phyloP scores from a whole-genome alignment of 2,113 vertebrate species.

The Prunella himalayana region DNA sequence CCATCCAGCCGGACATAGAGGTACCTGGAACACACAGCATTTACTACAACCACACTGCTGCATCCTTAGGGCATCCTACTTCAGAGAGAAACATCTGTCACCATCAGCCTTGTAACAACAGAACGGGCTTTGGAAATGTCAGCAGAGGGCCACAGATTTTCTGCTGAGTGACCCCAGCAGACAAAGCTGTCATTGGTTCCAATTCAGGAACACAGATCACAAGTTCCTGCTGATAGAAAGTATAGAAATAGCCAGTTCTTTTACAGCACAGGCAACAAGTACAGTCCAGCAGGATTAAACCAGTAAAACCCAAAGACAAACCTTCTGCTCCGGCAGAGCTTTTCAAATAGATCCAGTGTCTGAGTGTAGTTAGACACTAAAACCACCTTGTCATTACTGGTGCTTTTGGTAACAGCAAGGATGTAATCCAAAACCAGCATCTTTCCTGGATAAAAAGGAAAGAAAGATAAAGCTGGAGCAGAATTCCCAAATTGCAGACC shows the following conservation, averaged over 20 bases:
- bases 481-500: not conserved
- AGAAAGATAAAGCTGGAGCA: not conserved
- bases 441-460: constrained; percentile 77
- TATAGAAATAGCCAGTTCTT: not conserved
- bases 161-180: not conserved
- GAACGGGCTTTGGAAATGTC: not conserved
- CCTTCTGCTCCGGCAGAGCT: constrained; percentile 90
- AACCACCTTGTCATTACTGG: constrained; percentile 90
- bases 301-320: constrained; percentile 26
- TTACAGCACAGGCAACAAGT: not conserved
- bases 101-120: not conserved
- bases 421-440: constrained; percentile 97
- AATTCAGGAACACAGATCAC: not conserved
- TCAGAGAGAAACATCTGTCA: not conserved
- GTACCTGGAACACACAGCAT: constrained; percentile 75
- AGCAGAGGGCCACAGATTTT: not conserved
- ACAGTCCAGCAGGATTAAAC: not conserved
- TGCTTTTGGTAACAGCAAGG: constrained; percentile 88
- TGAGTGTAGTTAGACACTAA: constrained; percentile 98
- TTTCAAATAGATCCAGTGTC: constrained; percentile 95
- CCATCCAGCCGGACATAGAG: constrained; percentile 93
- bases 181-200: not conserved
- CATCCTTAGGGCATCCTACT: not conserved
- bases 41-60: not conserved
- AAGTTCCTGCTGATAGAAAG: not conserved